Percentiles rank a stretch among this genome's conserved stretches.
phyloP scores from a whole-genome alignment of 2,113 vertebrate species.

The Sterrhoptilus dennistouni region DNA sequence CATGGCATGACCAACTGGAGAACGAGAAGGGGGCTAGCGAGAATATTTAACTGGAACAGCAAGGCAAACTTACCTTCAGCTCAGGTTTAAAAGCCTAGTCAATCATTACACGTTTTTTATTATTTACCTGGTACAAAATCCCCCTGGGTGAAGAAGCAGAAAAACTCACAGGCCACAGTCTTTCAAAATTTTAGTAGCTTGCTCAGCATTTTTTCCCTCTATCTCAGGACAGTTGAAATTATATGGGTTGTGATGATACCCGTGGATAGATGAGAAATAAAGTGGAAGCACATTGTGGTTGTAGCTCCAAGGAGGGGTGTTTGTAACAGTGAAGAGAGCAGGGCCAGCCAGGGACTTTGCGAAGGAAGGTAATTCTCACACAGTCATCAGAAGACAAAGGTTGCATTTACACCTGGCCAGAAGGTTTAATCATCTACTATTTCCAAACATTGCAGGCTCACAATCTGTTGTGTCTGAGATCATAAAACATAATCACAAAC shows the following conservation, averaged over 20 bases:
- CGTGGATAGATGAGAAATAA: neutral
- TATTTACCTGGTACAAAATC: constrained; percentile 75
- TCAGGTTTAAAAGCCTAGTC: constrained; percentile 69
- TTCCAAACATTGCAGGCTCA: constrained; percentile 86
- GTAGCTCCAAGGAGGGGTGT: neutral
- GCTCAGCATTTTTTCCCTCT: neutral
- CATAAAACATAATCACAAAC: constrained; percentile 74
- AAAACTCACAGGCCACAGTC: constrained; percentile 1
- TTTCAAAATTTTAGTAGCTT: neutral
- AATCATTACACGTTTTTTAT: constrained; percentile 78
- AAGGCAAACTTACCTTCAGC: constrained; percentile 59
- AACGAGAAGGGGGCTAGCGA: constrained; percentile 7
- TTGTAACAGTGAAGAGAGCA: constrained; percentile 9
- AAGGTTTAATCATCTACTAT: constrained; percentile 99
- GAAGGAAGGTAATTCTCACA: constrained; percentile 73
- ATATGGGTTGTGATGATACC: neutral
- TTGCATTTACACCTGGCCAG: constrained; percentile 96
- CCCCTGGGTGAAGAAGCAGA: neutral
- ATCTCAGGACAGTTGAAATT: neutral
- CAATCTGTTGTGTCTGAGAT: constrained; percentile 78
- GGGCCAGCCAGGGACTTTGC: constrained; percentile 52
- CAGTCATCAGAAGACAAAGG: constrained; percentile 91
- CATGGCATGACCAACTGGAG: neutral
- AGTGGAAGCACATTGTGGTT: neutral
- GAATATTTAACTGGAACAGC: constrained; percentile 60